A percentile compares a stretch with the other conserved stretches of the same genome.
Evolutionary conservation across 2,888 invertebrate species (phyloP).

Genomic region (Epistrophella euchroma): DNA sequence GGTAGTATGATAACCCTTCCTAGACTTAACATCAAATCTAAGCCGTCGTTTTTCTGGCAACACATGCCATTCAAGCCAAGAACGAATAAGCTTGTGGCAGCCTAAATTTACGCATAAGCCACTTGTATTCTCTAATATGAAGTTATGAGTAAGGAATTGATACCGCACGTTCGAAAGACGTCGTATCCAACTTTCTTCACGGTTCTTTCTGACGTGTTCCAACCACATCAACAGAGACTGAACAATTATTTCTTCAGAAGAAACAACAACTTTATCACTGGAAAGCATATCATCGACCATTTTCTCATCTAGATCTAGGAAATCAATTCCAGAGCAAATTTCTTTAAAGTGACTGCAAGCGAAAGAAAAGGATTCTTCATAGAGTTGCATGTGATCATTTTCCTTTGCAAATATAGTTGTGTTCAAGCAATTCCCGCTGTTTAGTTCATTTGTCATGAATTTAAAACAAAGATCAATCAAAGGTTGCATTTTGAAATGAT

Average conservation of each 20-base stretch:
- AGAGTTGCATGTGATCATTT: not conserved
- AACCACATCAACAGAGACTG: not conserved
- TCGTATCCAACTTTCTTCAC: not conserved
- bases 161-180: not conserved
- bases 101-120: not conserved
- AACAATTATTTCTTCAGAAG: not conserved
- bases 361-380: not conserved
- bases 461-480: not conserved
- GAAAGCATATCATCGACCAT: not conserved
- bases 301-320: not conserved
- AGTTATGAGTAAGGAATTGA: not conserved
- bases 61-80: not conserved
- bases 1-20: not conserved
- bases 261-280: not conserved
- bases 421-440: not conserved
- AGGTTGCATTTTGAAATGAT: not conserved
- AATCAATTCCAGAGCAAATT: not conserved
- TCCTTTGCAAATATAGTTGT: not conserved
- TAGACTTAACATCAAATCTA: not conserved
- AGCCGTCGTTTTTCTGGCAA: not conserved
- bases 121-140: not conserved
- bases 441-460: not conserved
- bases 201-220: not conserved
- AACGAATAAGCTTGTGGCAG: not conserved
- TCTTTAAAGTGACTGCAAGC: not conserved